Percentiles rank a stretch among this genome's conserved stretches.
These are phyloP conservation scores for Amphiprion ocellaris DNA, from an alignment of 2,113 vertebrate species.

Conservation along the genomic window DNA sequence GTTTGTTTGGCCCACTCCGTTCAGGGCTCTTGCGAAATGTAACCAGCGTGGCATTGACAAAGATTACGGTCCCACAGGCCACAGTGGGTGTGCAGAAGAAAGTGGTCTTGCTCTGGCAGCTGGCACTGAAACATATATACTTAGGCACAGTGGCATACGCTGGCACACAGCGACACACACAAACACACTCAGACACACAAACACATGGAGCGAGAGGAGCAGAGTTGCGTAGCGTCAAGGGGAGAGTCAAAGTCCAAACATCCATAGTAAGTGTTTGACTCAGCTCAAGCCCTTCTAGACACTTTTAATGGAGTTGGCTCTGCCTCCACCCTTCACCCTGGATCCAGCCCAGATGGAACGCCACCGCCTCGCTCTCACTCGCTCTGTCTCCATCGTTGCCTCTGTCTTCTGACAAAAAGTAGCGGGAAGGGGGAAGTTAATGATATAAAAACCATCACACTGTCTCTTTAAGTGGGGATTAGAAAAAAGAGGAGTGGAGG, in stretches of 20 bases:
- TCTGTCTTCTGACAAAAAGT: slow-evolving; percentile 40
- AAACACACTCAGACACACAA: slow-evolving; percentile 43
- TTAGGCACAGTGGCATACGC: slow-evolving; percentile 63
- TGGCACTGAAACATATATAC: slow-evolving; percentile 75
- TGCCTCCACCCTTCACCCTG: slow-evolving; percentile 64
- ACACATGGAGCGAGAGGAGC: slow-evolving; percentile 35
- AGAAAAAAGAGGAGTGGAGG: slow-evolving; percentile 65
- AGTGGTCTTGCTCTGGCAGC: slow-evolving; percentile 69
- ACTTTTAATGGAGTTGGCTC: slow-evolving; percentile 72
- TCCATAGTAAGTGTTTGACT: slow-evolving; percentile 81
- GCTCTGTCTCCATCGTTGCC: slow-evolving; percentile 19
- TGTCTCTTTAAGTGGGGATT: slow-evolving; percentile 82
- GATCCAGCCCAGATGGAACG: slow-evolving; percentile 56
- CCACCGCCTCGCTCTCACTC: slow-evolving; percentile 35
- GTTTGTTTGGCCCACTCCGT: slow-evolving; percentile 71
- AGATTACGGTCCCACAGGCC: slow-evolving; percentile 78
- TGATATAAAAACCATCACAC: slow-evolving; percentile 64
- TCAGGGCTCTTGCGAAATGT: slow-evolving; percentile 68
- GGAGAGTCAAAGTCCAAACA: slow-evolving; percentile 76
- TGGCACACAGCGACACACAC: slow-evolving; percentile 42
- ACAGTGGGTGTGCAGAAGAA: slow-evolving; percentile 75
- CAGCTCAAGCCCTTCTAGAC: slow-evolving; percentile 70
- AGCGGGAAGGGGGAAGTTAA: slow-evolving; percentile 51
- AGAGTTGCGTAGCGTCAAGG: slow-evolving; percentile 59
- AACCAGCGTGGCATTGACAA: slow-evolving; percentile 74